phyloP scores from a whole-genome alignment of 2,797 vertebrate genomes.

The Phrynocephalus vlangalii region DNA sequence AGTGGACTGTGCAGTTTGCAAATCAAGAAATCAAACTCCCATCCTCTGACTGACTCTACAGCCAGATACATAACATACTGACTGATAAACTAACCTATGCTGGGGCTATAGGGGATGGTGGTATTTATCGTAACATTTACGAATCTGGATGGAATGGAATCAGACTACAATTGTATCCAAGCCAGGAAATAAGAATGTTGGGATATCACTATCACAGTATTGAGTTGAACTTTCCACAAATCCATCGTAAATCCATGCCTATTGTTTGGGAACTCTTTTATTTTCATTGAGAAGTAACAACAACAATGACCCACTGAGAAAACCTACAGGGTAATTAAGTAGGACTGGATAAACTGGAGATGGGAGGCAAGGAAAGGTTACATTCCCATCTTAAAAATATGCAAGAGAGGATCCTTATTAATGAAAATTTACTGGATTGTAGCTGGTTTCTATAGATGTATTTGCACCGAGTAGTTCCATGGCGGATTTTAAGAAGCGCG shows the following conservation, averaged over 20 bases:
- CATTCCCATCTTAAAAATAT: not conserved
- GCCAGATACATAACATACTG: not conserved
- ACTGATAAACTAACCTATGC: slow-evolving; percentile 22
- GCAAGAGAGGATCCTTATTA: not conserved
- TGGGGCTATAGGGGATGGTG: slow-evolving; percentile 20
- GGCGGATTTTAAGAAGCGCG: not conserved
- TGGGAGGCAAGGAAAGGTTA: not conserved
- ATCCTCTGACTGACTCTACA: no score
- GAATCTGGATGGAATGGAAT: not conserved
- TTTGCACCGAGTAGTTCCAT: not conserved
- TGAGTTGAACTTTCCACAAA: not conserved
- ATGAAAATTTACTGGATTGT: not conserved
- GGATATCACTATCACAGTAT: not conserved
- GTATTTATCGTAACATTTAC: not conserved
- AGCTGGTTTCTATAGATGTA: not conserved
- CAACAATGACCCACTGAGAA: not conserved
- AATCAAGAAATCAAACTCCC: no score
- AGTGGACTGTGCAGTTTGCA: no score
- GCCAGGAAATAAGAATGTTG: not conserved
- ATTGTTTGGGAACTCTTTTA: not conserved
- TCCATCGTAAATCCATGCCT: not conserved
- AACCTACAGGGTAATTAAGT: not conserved
- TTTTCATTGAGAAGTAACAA: not conserved
- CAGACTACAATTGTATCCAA: not conserved
- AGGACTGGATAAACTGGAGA: not conserved